Conservation (phyloP, 2,888 invertebrate species). For the Atrina japonica region DNA sequence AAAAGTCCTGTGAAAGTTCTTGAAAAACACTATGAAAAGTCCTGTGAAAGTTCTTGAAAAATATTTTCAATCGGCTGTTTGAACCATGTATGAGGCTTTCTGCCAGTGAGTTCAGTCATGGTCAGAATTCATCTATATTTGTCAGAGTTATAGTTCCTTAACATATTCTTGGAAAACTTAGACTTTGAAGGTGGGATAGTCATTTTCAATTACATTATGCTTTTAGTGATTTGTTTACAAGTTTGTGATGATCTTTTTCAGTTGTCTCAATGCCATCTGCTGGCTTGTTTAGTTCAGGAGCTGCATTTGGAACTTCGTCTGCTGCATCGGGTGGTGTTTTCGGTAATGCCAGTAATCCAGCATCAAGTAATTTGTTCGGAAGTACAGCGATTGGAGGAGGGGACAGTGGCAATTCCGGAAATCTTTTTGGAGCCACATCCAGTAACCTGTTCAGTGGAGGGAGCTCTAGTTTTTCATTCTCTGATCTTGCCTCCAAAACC, state of each 20-base stretch:
- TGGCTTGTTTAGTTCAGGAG: constrained; percentile 14
- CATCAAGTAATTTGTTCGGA: constrained; percentile 1
- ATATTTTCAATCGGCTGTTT: too few relatives aligned
- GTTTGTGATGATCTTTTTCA: not conserved
- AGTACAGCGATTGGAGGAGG: constrained; percentile 18
- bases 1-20: too few relatives aligned
- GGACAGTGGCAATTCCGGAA: constrained; percentile 24
- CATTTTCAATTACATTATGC: too few relatives aligned
- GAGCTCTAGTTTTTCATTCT: constrained; percentile 50
- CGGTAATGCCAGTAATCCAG: too few relatives aligned
- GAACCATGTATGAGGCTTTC: too few relatives aligned
- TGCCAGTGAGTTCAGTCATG: too few relatives aligned
- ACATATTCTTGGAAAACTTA: too few relatives aligned
- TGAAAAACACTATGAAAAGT: too few relatives aligned
- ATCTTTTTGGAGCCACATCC: constrained; percentile 11
- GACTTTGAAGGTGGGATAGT: too few relatives aligned
- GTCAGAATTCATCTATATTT: too few relatives aligned
- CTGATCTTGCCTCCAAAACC: constrained; percentile 49
- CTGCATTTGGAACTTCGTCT: constrained; percentile 23
- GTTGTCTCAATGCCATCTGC: not conserved
- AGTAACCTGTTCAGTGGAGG: constrained; percentile 40
- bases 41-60: too few relatives aligned
- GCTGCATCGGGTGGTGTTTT: constrained; percentile 6
- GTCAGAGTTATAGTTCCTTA: too few relatives aligned
- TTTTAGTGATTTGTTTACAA: not conserved